Conservation (phyloP, 2,888 invertebrate genomes). For the Caenorhabditis doughertyi region DNA sequence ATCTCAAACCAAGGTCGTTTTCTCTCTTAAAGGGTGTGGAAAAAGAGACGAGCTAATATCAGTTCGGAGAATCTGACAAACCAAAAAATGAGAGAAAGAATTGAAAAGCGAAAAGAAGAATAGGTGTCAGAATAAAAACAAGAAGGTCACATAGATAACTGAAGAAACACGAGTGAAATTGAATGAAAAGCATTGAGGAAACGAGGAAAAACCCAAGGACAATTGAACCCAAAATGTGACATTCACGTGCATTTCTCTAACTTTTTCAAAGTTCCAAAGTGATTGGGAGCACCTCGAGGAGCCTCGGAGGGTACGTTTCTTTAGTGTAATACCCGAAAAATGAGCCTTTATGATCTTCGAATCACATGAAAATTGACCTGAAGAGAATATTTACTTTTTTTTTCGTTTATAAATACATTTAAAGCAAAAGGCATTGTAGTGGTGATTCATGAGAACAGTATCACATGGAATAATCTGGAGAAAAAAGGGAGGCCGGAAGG, state of each 20-base stretch:
- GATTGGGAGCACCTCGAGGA: conserved; percentile 18
- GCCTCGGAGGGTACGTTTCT: neutral
- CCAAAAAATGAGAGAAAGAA: conserved; percentile 12
- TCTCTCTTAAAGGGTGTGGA: neutral
- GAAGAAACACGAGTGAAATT: conserved; percentile 9
- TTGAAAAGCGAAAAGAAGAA: neutral
- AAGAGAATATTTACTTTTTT: neutral
- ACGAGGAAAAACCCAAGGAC: conserved; percentile 21
- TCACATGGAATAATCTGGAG: conserved; percentile 24
- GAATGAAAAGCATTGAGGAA: conserved; percentile 18
- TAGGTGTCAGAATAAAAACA: conserved; percentile 11
- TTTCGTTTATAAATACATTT: too few relatives aligned
- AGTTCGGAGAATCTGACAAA: conserved; percentile 38
- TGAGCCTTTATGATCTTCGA: conserved; percentile 32
- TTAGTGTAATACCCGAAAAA: conserved; percentile 31
- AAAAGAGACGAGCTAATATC: conserved; percentile 28
- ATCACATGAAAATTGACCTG: conserved; percentile 14
- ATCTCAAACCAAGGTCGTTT: conserved; percentile 24
- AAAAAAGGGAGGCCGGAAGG: neutral
- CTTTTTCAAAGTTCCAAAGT: neutral
- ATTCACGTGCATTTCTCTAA: conserved; percentile 43
- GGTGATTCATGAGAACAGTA: conserved; percentile 18
- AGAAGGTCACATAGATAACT: conserved; percentile 6
- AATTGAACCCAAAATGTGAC: conserved; percentile 48
- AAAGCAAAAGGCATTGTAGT: too few relatives aligned